Base-by-base conservation (phyloP, 2,888 invertebrate genomes). In the Colostygia pectinataria region DNA sequence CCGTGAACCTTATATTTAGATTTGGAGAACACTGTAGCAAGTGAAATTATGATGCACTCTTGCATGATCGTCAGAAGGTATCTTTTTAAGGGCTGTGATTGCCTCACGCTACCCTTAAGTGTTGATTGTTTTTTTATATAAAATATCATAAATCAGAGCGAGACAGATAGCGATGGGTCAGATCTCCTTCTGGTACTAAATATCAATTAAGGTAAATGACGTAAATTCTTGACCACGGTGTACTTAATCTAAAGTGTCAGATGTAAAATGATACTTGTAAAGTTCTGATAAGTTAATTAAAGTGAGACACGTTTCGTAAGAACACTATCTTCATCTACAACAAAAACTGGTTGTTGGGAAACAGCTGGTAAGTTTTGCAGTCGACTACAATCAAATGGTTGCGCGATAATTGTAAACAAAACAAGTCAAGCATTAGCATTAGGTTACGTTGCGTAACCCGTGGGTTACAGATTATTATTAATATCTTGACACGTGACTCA, bases 301-400 rank as follows among this genome's bases (percentile, higher is more conserved):
- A 79, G 77, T 71, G 57, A 52, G 62, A 61, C 64, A 60, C 53
- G 63, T 80, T 81, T 65, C 77, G 71, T 60, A 66, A 73, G 57
- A 45, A 53, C 55, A 53, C 51, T 86, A 82, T 83, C 83, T 85
- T 83, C 81, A 84, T 82, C 79, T 59, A 46, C 56, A 54, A 74
- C 75, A 81, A 84, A 83, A 85, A 83, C 83, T 80, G 69, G 82
- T 83, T 80, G 63, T 85, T 83, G 74, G 78, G 70, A 79, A 79
- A 88, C 64, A 62, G 62, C 63, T 63, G 59, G 74, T 74, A 74
- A 77, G 78, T 79, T 76, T 71, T 65, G 71, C 60, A 65, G 68
- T 20, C 27, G 38, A 53, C 50, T 79, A 84, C 81, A 85, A 85
- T n/a, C n/a, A n/a, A n/a, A n/a, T 83, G 71, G 77, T 74, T 71